These are phyloP conservation scores for Atethmia centrago DNA, from an alignment of 2,888 invertebrate species.

Conservation along the genomic window DNA sequence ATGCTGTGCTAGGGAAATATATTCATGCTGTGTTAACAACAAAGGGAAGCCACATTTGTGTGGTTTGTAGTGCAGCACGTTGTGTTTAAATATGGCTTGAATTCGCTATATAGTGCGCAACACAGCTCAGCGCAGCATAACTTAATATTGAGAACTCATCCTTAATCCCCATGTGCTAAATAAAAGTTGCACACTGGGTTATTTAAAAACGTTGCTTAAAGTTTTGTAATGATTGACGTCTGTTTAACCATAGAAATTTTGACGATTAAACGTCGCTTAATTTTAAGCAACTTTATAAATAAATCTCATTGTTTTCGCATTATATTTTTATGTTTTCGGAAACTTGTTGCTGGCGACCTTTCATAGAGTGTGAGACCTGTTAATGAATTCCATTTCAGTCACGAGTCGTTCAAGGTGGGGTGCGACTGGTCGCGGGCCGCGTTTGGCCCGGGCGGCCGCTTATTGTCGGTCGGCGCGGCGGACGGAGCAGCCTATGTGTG, in stretches of 20 bases:
- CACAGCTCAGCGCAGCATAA: not conserved
- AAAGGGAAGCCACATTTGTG: too few relatives aligned
- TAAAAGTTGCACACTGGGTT: not conserved
- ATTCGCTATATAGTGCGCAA: not conserved
- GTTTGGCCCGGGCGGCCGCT: conserved; percentile 97
- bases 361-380: not conserved
- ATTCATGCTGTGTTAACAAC: too few relatives aligned
- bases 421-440: conserved; percentile 98
- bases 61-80: too few relatives aligned
- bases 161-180: not conserved
- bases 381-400: conserved; percentile 89
- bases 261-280: too few relatives aligned
- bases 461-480: conserved; percentile 97
- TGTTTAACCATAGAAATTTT: too few relatives aligned
- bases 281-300: not conserved
- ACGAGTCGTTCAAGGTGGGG: conserved; percentile 98
- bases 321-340: not conserved
- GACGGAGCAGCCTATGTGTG: conserved; percentile 98
- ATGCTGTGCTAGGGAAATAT: too few relatives aligned
- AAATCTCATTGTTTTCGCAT: not conserved
- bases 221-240: too few relatives aligned
- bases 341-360: not conserved
- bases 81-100: too few relatives aligned
- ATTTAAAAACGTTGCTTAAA: too few relatives aligned
- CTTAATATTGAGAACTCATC: not conserved